Evolutionary conservation across 1,140 invertebrate species (phyloP).

Genomic region (Lepidurus couesii): DNA sequence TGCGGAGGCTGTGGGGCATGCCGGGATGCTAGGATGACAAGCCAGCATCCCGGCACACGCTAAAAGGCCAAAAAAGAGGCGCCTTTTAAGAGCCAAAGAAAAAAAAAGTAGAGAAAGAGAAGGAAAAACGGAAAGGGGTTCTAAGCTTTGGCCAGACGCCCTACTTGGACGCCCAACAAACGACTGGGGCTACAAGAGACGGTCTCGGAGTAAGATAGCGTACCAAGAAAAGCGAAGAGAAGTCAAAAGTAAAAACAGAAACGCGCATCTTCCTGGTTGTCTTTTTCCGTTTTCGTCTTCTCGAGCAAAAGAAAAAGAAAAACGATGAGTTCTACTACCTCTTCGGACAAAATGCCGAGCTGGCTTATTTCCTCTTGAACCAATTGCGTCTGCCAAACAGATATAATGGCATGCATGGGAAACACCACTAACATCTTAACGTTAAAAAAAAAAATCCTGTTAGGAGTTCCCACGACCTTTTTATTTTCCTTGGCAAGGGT

Average conservation of each 20-base stretch:
- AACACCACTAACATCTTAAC: too few relatives aligned
- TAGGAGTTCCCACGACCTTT: too few relatives aligned
- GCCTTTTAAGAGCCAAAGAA: neutral
- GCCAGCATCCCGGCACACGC: too few relatives aligned
- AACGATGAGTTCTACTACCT: neutral
- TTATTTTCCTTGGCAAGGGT: too few relatives aligned
- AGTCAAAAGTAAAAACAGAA: neutral
- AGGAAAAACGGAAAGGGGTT: neutral
- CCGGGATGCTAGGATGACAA: too few relatives aligned
- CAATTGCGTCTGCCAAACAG: too few relatives aligned
- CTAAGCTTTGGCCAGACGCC: conserved; percentile 16
- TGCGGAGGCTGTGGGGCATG: too few relatives aligned
- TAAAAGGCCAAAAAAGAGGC: neutral
- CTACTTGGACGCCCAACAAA: neutral
- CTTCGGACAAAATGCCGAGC: too few relatives aligned
- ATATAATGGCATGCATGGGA: too few relatives aligned
- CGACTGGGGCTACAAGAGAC: neutral
- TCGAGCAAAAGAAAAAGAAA: neutral
- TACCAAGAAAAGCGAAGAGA: neutral
- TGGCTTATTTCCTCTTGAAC: too few relatives aligned
- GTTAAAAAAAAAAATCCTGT: too few relatives aligned
- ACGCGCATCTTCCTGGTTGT: neutral
- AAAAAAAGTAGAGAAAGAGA: neutral
- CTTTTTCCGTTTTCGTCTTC: neutral
- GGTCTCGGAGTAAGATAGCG: neutral